Base-by-base conservation (phyloP, 2,888 invertebrate genomes). In the Baccha elongata region DNA sequence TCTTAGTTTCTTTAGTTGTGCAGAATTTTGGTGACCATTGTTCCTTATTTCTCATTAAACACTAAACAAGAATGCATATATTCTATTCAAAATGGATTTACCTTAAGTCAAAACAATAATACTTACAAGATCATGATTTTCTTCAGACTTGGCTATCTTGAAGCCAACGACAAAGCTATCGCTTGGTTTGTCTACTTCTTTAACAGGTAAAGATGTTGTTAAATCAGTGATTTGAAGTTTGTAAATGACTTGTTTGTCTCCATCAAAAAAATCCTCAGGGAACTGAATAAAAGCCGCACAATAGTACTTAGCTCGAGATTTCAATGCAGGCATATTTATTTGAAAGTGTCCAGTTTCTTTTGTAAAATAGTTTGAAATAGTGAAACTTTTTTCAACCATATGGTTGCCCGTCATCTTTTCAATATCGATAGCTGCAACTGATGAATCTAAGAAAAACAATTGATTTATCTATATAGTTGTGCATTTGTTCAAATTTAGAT, bases 351-450 rank as follows among this genome's bases (percentile, higher is more conserved):
- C 75, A 8, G 26, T 23, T 32, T 46, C 29, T 19, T 67, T 44
- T 8, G 42, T 46, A 21, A 67, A 84, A 19, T 84, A 69, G n/a
- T 76, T 72, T 0, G 21, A 1, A 13, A 84, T 84, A 0, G 72
- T 76, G 11, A 84, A 84, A 10, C 64, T 76, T 48, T 84, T 84
- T 29, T 84, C 80, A 0, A 84, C 13, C 37, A 84, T 46, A 44
- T 75, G 72, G 8, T 75, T 84, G 0, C 80, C 84, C 3, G 75
- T 72, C 80, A 84, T 76, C 37, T 84, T 84, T 35, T 84, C 84
- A 21, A 84, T 29, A 11, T 75, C 72, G 7, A 84, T 76, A 5
- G 68, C 53, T 2, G 75, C 84, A n/a, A 80, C 48, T 29, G 80
- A 73, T 32, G 80, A 71, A 23, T 64, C 80, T 80, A 8, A 8